Evolutionary conservation across 1,140 invertebrate genomes (phyloP).

Genomic region (Megathymus violae): DNA sequence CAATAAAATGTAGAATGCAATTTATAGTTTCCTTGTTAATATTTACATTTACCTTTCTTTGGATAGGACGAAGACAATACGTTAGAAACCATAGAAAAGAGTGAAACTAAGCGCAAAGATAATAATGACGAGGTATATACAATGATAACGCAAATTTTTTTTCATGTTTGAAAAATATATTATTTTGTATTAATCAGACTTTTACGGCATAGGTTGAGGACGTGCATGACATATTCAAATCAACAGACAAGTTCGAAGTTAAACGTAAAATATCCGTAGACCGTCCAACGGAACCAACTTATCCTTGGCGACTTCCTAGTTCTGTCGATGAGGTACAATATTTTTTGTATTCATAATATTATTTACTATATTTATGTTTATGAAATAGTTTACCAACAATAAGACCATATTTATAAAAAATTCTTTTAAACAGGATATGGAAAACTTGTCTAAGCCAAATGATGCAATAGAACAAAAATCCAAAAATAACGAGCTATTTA

Average conservation of each 20-base stretch:
- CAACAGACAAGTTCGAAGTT: constrained; percentile 18
- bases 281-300: constrained; percentile 38
- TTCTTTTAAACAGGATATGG: constrained; percentile 6
- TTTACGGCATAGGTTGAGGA: constrained; percentile 18
- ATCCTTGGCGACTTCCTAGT: constrained; percentile 48
- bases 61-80: constrained; percentile 38
- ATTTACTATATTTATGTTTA: background rate
- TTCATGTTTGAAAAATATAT: no score
- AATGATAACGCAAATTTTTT: no score
- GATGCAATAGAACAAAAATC: background rate
- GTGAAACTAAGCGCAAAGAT: constrained; percentile 37
- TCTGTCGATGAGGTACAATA: constrained; percentile 33
- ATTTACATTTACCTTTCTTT: background rate
- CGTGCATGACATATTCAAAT: constrained; percentile 24
- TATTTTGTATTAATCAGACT: constrained; percentile 2
- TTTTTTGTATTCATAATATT: background rate
- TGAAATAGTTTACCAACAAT: no score
- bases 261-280: constrained; percentile 30
- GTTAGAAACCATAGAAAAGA: constrained; percentile 34
- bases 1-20: background rate
- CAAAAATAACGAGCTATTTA: constrained; percentile 1
- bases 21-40: background rate
- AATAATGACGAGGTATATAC: no score
- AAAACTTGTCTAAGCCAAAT: background rate
- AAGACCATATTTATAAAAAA: no score